Evolutionary conservation across 1,140 invertebrate genomes (phyloP).

Genomic region (Samia ricini): DNA sequence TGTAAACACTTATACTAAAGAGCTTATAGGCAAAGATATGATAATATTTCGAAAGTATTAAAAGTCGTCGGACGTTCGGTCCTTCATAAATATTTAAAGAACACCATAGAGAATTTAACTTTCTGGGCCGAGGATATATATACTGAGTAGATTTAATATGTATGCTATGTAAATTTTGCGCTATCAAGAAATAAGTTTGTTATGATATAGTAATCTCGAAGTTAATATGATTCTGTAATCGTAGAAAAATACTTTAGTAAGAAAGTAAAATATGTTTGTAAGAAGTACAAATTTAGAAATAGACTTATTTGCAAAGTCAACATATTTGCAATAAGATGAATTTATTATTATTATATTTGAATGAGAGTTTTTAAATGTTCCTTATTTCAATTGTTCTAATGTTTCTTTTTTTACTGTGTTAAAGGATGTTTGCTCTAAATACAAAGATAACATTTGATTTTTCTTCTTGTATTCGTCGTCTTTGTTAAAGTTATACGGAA

Average conservation of each 20-base stretch:
- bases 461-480: no score
- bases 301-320: no score
- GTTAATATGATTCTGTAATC: background rate
- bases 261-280: background rate
- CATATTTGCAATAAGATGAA: no score
- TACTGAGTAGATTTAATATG: slow-evolving; percentile 49
- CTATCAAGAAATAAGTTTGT: background rate
- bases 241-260: background rate
- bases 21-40: slow-evolving; percentile 35
- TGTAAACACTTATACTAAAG: slow-evolving; percentile 30
- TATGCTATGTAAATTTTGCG: slow-evolving; percentile 46
- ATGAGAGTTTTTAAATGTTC: no score
- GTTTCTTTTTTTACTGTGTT: no score
- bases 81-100: slow-evolving; percentile 68
- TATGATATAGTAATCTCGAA: background rate
- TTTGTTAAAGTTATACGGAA: no score
- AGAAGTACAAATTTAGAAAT: background rate
- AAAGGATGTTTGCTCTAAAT: no score
- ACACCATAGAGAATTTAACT: slow-evolving; percentile 53
- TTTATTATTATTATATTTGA: no score
- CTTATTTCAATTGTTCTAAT: no score
- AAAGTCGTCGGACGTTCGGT: slow-evolving; percentile 42
- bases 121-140: slow-evolving; percentile 40
- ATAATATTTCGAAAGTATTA: slow-evolving; percentile 51
- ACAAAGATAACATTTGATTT: no score